Percentiles rank a stretch among this genome's conserved stretches.
These are phyloP conservation scores for Dicentrarchus labrax DNA, from an alignment of 2,113 vertebrate species.

Conservation along the genomic window DNA sequence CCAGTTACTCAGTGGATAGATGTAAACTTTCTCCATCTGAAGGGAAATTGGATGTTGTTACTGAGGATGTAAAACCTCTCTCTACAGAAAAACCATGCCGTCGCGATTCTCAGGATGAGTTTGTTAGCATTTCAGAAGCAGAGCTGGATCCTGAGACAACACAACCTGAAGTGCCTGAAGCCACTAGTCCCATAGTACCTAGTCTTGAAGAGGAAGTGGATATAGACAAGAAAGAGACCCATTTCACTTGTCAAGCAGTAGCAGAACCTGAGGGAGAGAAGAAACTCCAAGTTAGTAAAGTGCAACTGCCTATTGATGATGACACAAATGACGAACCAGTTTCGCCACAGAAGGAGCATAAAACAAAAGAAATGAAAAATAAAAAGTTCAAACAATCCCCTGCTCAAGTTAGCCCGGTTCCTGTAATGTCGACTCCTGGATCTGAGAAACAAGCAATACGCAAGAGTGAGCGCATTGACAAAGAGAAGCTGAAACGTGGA, in stretches of 20 bases:
- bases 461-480: constrained; percentile 97
- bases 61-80: constrained; percentile 72
- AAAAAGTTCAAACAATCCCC: constrained; percentile 89
- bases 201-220: constrained; percentile 80
- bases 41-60: constrained; percentile 47
- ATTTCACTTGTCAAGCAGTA: constrained; percentile 40
- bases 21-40: constrained; percentile 71
- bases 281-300: constrained; percentile 72
- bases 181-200: constrained; percentile 59
- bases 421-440: constrained; percentile 58
- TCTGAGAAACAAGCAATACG: constrained; percentile 92
- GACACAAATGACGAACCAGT: constrained; percentile 84
- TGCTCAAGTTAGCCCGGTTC: constrained; percentile 77
- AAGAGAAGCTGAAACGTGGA: constrained; percentile 93
- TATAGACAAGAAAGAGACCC: constrained; percentile 79
- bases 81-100: constrained; percentile 75
- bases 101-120: constrained; percentile 85
- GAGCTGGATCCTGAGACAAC: constrained; percentile 78
- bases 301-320: constrained; percentile 65
- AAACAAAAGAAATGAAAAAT: constrained; percentile 87
- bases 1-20: constrained; percentile 27
- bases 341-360: constrained; percentile 83
- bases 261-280: constrained; percentile 76
- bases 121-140: constrained; percentile 78
- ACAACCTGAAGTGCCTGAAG: constrained; percentile 66